A percentile compares a stretch with the other conserved stretches of the same genome.
These are phyloP conservation scores for Oryzias dopingdopingensis DNA, from an alignment of 2,797 vertebrate species.

Conservation along the genomic window DNA sequence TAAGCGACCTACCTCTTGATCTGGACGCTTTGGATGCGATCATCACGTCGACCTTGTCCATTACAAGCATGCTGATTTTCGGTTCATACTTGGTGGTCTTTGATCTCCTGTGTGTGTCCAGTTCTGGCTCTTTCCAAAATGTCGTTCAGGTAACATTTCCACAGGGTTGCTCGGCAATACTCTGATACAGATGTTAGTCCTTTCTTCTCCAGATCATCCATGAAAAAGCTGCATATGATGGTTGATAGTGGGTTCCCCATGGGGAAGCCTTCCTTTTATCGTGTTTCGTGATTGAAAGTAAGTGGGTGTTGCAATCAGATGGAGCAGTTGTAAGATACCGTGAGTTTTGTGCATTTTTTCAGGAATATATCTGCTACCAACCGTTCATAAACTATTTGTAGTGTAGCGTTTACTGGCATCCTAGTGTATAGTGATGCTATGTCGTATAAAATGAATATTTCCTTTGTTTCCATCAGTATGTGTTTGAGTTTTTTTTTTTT, in stretches of 20 bases:
- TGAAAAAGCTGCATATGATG: background rate
- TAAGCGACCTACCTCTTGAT: constrained; percentile 84
- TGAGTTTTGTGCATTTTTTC: no score
- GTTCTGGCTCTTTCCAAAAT: background rate
- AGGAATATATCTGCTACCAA: no score
- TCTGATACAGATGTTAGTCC: background rate
- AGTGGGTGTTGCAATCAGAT: background rate
- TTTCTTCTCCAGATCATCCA: background rate
- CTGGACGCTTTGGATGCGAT: constrained; percentile 95
- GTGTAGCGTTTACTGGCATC: no score
- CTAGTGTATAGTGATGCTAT: no score
- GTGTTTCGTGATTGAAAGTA: background rate
- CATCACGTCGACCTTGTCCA: constrained; percentile 97
- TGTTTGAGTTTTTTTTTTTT: no score
- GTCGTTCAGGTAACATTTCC: background rate
- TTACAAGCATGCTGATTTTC: constrained; percentile 90
- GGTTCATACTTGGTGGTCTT: constrained; percentile 79
- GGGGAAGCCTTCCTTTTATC: background rate
- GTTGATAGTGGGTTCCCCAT: background rate
- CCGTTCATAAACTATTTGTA: no score
- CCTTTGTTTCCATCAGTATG: no score
- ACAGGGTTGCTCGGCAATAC: background rate
- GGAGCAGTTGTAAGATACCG: no score
- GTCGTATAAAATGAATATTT: no score
- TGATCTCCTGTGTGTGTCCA: background rate